phyloP scores from a whole-genome alignment of 2,797 vertebrate species.

The Thamnophis elegans region DNA sequence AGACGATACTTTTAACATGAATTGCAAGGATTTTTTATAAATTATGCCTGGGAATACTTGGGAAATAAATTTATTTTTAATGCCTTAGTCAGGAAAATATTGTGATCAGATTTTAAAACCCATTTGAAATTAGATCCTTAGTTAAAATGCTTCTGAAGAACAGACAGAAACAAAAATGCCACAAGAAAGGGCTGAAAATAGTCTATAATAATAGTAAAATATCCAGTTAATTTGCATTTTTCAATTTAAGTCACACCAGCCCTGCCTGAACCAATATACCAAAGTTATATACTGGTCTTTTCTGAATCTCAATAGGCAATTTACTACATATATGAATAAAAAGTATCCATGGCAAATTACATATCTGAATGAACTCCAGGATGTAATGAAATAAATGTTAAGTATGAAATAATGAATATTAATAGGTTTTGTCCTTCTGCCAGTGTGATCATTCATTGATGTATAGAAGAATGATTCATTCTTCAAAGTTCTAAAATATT shows the following conservation, averaged over 20 bases:
- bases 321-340: background rate
- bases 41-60: background rate
- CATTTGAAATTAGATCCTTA: background rate
- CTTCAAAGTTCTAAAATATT: constrained; percentile 23
- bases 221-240: background rate
- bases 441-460: constrained; percentile 18
- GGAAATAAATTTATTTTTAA: background rate
- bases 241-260: background rate
- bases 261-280: background rate
- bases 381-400: constrained; percentile 39
- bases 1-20: background rate
- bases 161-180: background rate
- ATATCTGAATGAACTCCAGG: constrained; percentile 35
- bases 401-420: constrained; percentile 27
- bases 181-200: background rate
- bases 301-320: background rate
- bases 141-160: background rate
- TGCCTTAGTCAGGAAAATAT: background rate
- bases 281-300: background rate
- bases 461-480: constrained; percentile 18
- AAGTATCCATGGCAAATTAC: constrained; percentile 23
- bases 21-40: background rate
- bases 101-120: background rate
- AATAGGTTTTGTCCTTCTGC: constrained; percentile 5
- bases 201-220: background rate